A percentile compares a stretch with the other conserved stretches of the same genome.
phyloP scores from a whole-genome alignment of 2,888 invertebrate species.

The Callinectes sapidus region DNA sequence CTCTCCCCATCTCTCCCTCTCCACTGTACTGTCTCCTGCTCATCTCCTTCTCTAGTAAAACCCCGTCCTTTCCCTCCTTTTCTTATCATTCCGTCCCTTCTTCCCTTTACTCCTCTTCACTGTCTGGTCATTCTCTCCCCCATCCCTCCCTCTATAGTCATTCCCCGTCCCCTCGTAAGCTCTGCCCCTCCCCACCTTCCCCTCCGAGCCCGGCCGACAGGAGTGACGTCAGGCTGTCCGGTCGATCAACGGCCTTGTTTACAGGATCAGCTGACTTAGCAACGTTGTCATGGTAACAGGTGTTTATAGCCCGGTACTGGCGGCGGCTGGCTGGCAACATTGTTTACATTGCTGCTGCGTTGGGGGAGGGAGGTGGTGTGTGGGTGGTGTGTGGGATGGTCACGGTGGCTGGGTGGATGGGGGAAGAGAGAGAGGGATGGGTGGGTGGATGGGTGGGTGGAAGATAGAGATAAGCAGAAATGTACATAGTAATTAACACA shows the following conservation, averaged over 20 bases:
- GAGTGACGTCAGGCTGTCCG: slow-evolving; percentile 10
- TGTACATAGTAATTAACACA: background rate
- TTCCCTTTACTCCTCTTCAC: background rate
- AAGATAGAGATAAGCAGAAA: background rate
- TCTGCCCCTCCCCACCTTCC: background rate
- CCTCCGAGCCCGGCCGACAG: background rate
- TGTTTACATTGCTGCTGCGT: background rate
- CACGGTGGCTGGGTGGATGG: background rate
- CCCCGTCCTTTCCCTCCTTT: background rate
- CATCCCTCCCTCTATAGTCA: background rate
- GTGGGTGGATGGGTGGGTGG: background rate
- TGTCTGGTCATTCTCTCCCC: background rate
- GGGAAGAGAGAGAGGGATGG: background rate
- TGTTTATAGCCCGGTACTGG: background rate
- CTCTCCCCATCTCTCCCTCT: no score
- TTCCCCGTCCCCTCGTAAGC: background rate
- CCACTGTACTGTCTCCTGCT: no score
- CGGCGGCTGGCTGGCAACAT: background rate
- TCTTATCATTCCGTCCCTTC: background rate
- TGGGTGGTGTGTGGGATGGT: background rate
- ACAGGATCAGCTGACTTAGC: slow-evolving; percentile 10
- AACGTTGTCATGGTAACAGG: slow-evolving; percentile 31
- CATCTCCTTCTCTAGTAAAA: no score
- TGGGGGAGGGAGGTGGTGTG: background rate
- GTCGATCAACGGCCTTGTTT: slow-evolving; percentile 22